Percentiles rank a stretch among this genome's conserved stretches.
Evolutionary conservation across 2,888 invertebrate species (phyloP).

Genomic region (Ernsta delagoae): DNA sequence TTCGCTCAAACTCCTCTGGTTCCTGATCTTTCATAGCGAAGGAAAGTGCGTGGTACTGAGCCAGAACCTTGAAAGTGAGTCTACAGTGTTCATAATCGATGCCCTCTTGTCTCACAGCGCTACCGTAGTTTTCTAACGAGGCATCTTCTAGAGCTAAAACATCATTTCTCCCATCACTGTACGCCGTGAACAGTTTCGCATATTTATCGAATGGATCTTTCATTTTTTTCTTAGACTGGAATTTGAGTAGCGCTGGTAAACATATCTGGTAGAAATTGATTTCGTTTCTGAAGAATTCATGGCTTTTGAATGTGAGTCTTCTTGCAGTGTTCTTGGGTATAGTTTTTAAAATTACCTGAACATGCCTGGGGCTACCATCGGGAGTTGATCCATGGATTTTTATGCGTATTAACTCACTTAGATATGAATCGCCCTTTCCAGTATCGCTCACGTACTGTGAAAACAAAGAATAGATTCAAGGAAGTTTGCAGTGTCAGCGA

Average conservation of each 20-base stretch:
- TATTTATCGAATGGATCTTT: slow-evolving; percentile 81
- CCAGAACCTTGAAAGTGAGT: slow-evolving; percentile 78
- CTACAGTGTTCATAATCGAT: slow-evolving; percentile 79
- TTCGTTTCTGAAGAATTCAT: slow-evolving; percentile 89
- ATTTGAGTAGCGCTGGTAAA: slow-evolving; percentile 74
- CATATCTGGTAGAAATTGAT: slow-evolving; percentile 86
- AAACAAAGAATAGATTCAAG: background rate
- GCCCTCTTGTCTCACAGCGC: slow-evolving; percentile 77
- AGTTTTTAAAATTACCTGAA: slow-evolving; percentile 87
- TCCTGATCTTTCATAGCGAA: slow-evolving; percentile 85
- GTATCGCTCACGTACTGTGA: slow-evolving; percentile 73
- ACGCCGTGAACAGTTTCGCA: slow-evolving; percentile 71
- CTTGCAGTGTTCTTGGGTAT: slow-evolving; percentile 87
- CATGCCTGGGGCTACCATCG: slow-evolving; percentile 52
- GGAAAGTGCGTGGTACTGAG: slow-evolving; percentile 85
- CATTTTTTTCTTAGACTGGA: slow-evolving; percentile 64
- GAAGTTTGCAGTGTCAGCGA: no score
- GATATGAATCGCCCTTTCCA: slow-evolving; percentile 88
- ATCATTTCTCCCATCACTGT: slow-evolving; percentile 82
- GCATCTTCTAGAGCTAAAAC: slow-evolving; percentile 85
- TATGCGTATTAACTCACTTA: slow-evolving; percentile 87
- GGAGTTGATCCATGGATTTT: slow-evolving; percentile 76
- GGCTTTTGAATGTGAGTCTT: slow-evolving; percentile 86
- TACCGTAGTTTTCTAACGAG: slow-evolving; percentile 67
- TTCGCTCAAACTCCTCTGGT: slow-evolving; percentile 73